phyloP scores from a whole-genome alignment of 2,113 vertebrate species.

The Smithornis capensis region DNA sequence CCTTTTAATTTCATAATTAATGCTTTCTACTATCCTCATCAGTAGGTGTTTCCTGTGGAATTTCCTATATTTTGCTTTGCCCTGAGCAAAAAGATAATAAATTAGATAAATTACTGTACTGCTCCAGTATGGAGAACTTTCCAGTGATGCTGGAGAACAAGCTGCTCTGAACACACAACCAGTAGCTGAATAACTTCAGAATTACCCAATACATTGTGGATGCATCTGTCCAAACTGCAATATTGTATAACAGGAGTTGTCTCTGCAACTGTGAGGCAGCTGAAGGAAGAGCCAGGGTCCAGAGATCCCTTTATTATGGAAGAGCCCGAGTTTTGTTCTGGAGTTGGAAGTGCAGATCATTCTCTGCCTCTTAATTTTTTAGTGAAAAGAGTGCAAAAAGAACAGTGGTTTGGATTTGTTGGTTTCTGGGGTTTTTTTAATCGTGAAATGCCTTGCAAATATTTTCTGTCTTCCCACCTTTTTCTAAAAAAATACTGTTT shows the following conservation, averaged over 20 bases:
- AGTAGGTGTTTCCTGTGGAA: not conserved
- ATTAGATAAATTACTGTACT: not conserved
- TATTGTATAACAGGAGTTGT: accelerated
- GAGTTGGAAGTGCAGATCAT: not conserved
- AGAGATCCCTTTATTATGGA: not conserved
- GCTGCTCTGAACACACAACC: not conserved
- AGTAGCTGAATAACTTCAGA: not conserved
- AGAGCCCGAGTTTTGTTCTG: not conserved
- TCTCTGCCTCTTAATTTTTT: not conserved
- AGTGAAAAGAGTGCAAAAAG: not conserved
- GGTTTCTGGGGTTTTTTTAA: not conserved
- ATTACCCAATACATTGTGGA: not conserved
- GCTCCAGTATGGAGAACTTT: not conserved
- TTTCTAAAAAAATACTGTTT: not conserved
- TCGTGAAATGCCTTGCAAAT: not conserved
- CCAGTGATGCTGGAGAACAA: not conserved
- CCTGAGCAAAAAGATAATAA: not conserved
- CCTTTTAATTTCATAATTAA: not conserved
- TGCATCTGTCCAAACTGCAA: not conserved
- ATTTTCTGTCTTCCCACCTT: not conserved
- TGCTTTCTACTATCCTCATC: not conserved
- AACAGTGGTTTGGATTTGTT: not conserved
- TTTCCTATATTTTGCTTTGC: not conserved
- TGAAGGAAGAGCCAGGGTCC: not conserved
- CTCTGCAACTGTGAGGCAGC: not conserved